Conservation (phyloP, 2,797 vertebrate species). For the Sebastes nivosus region DNA sequence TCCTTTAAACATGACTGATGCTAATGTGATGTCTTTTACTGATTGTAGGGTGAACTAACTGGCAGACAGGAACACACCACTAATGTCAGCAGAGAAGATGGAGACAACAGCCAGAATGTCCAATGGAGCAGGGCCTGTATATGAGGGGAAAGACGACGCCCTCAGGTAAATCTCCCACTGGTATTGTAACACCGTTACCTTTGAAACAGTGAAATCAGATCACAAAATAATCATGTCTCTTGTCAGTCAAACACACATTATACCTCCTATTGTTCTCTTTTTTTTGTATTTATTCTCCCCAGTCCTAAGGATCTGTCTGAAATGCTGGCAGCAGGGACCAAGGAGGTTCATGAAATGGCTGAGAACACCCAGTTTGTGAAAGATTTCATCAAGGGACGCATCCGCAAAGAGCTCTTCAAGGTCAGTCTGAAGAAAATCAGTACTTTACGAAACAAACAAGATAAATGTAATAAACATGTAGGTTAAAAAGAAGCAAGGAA, state of each 20-base stretch:
- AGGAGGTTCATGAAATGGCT: slow-evolving; percentile 92
- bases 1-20: background rate
- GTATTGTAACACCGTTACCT: background rate
- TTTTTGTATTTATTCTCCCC: background rate
- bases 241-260: background rate
- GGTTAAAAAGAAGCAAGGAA: background rate
- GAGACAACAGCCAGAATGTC: slow-evolving; percentile 48
- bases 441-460: background rate
- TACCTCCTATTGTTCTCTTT: background rate
- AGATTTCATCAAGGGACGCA: slow-evolving; percentile 93
- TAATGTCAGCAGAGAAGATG: slow-evolving; percentile 64
- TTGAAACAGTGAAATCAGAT: background rate
- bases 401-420: slow-evolving; percentile 94
- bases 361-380: slow-evolving; percentile 97
- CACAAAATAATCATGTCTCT: background rate
- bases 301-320: slow-evolving; percentile 93
- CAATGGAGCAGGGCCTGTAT: slow-evolving; percentile 58
- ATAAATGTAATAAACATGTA: background rate
- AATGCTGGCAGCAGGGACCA: slow-evolving; percentile 93
- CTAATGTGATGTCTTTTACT: background rate
- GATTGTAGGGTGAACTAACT: slow-evolving; percentile 5
- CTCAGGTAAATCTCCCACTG: slow-evolving; percentile 56
- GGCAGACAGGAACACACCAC: background rate
- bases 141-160: slow-evolving; percentile 60
- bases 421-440: slow-evolving; percentile 68